A percentile compares a stretch with the other conserved stretches of the same genome.
phyloP scores from a whole-genome alignment of 1,140 invertebrate species.

The Protaetia brevitarsis region DNA sequence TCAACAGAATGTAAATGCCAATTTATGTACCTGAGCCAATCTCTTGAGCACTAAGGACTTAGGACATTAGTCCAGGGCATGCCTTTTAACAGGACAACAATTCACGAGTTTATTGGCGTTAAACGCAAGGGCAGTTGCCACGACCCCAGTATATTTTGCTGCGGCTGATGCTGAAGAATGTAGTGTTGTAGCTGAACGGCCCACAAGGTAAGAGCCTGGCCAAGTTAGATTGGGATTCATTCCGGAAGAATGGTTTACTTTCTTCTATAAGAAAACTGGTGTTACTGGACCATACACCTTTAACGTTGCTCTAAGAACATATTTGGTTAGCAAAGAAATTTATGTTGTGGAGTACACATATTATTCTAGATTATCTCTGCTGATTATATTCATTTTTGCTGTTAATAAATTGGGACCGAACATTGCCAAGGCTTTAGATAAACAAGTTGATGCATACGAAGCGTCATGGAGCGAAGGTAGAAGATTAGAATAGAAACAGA shows the following conservation, averaged over 20 bases:
- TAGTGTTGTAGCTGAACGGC: slow-evolving; percentile 69
- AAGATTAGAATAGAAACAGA: slow-evolving; percentile 53
- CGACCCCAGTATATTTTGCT: slow-evolving; percentile 41
- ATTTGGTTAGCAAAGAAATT: slow-evolving; percentile 86
- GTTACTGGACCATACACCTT: slow-evolving; percentile 88
- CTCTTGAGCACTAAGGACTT: no score
- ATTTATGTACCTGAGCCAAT: no score
- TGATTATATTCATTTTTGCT: slow-evolving; percentile 63
- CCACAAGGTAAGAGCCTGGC: slow-evolving; percentile 59
- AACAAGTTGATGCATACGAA: slow-evolving; percentile 71
- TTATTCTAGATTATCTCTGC: slow-evolving; percentile 73
- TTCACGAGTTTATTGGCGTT: slow-evolving; percentile 33
- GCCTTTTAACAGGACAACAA: slow-evolving; percentile 47
- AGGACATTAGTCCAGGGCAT: slow-evolving; percentile 51
- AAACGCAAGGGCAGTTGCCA: slow-evolving; percentile 48
- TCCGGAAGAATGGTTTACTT: slow-evolving; percentile 92
- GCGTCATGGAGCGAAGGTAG: slow-evolving; percentile 57
- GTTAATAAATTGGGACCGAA: slow-evolving; percentile 72
- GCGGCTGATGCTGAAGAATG: slow-evolving; percentile 54
- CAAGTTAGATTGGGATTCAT: slow-evolving; percentile 83
- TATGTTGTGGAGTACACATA: slow-evolving; percentile 90
- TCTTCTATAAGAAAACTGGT: slow-evolving; percentile 93
- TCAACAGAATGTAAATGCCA: no score
- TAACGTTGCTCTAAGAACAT: slow-evolving; percentile 72
- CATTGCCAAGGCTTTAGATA: slow-evolving; percentile 63